Percentiles rank a stretch among this genome's conserved stretches.
Evolutionary conservation across 2,797 vertebrate species (phyloP).

Genomic region (Merluccius polli): DNA sequence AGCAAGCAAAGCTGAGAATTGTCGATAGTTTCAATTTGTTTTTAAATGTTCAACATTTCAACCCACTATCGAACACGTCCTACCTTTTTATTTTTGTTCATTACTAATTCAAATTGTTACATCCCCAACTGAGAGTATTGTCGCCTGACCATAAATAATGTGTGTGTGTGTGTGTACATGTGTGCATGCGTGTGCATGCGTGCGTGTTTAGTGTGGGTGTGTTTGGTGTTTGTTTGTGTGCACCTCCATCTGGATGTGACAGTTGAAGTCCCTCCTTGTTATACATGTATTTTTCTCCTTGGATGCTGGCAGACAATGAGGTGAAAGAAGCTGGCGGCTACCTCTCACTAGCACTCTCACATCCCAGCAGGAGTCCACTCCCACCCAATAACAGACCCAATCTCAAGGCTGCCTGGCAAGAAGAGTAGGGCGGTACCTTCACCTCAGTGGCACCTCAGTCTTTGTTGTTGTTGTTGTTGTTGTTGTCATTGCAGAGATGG

Average conservation of each 20-base stretch:
- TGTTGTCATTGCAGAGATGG: neutral
- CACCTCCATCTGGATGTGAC: neutral
- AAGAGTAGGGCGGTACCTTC: conserved; percentile 35
- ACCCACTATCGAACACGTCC: too few relatives aligned
- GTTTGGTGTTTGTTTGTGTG: neutral
- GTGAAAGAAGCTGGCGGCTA: conserved; percentile 45
- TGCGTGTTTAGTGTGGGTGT: neutral
- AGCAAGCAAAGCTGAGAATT: too few relatives aligned
- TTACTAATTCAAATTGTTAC: too few relatives aligned
- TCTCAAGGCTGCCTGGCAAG: conserved; percentile 52
- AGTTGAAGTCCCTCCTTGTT: conserved; percentile 7
- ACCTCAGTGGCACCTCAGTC: conserved; percentile 46
- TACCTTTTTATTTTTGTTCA: too few relatives aligned
- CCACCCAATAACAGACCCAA: conserved; percentile 62
- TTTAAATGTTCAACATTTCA: too few relatives aligned
- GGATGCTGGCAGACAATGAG: conserved; percentile 37
- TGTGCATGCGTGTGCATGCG: too few relatives aligned
- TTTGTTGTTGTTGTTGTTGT: conserved; percentile 38
- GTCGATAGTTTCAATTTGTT: too few relatives aligned
- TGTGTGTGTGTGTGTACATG: too few relatives aligned
- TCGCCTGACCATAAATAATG: too few relatives aligned
- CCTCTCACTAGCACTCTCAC: conserved; percentile 17
- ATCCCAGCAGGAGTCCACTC: conserved; percentile 57
- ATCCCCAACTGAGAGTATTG: too few relatives aligned
- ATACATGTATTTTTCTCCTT: conserved; percentile 36